Conservation (phyloP, 1,140 invertebrate genomes). For the Eriocheir sinensis region DNA sequence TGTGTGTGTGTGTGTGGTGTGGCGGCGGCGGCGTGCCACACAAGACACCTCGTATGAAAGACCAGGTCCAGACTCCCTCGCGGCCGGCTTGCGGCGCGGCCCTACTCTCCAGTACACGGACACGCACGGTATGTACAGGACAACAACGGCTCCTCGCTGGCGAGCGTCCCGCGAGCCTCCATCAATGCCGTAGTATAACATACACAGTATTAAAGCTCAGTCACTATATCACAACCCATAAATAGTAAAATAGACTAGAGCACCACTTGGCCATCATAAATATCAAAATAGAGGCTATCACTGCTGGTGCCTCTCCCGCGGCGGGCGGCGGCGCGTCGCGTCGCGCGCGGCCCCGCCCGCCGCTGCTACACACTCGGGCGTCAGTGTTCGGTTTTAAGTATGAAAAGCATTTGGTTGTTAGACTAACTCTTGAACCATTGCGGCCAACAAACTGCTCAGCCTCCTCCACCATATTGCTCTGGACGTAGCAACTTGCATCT, state of each 20-base stretch:
- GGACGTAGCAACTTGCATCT: slow-evolving; percentile 74
- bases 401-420: slow-evolving; percentile 55
- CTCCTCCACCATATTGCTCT: slow-evolving; percentile 75
- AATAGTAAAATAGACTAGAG: slow-evolving; percentile 76
- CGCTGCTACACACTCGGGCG: background rate
- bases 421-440: slow-evolving; percentile 57
- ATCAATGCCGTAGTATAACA: slow-evolving; percentile 39
- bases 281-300: slow-evolving; percentile 70
- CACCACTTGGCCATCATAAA: slow-evolving; percentile 76
- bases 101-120: slow-evolving; percentile 27
- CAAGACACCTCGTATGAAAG: slow-evolving; percentile 76
- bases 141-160: too few species aligned
- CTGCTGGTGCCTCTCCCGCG: slow-evolving; percentile 32
- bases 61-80: slow-evolving; percentile 56
- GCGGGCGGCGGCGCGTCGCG: background rate
- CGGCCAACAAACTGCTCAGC: slow-evolving; percentile 59
- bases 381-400: slow-evolving; percentile 24
- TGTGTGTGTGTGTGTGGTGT: slow-evolving; percentile 17
- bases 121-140: too few species aligned
- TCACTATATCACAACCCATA: slow-evolving; percentile 76
- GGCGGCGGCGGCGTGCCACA: background rate
- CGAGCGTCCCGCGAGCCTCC: too few species aligned
- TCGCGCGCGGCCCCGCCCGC: too few species aligned
- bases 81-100: too few species aligned
- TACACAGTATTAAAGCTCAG: slow-evolving; percentile 76